phyloP scores from a whole-genome alignment of 1,140 invertebrate genomes.

The Chlorops oryzae region DNA sequence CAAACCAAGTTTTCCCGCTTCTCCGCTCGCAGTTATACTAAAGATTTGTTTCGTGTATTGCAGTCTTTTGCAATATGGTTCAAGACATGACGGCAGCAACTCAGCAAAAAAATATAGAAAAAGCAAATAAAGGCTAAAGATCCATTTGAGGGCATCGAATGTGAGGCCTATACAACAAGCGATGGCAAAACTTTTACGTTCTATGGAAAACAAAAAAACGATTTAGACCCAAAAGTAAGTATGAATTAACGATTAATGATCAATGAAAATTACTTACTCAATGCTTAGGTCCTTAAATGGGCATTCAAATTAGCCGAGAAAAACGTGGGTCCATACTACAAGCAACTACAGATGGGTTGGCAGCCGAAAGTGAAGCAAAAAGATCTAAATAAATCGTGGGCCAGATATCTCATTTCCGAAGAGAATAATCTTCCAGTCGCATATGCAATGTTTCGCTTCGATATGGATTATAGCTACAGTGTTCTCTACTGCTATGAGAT shows the following conservation, averaged over 20 bases:
- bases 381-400: constrained; percentile 60
- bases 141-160: constrained; percentile 28
- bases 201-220: constrained; percentile 31
- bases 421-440: constrained; percentile 54
- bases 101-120: constrained; percentile 40
- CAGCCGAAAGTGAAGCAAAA: constrained; percentile 56
- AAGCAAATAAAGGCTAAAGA: constrained; percentile 33
- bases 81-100: constrained; percentile 27
- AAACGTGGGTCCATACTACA: constrained; percentile 60
- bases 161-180: constrained; percentile 18
- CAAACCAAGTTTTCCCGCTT: too few species aligned
- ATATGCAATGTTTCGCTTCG: constrained; percentile 76
- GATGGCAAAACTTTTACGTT: constrained; percentile 30
- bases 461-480: constrained; percentile 68
- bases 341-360: constrained; percentile 59
- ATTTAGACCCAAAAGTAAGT: constrained; percentile 44
- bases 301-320: constrained; percentile 58
- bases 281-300: too few species aligned
- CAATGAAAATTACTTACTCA: too few species aligned
- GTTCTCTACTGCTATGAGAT: constrained; percentile 84
- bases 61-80: too few species aligned
- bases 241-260: too few species aligned
- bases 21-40: too few species aligned
- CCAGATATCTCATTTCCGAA: constrained; percentile 59
- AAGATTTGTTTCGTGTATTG: too few species aligned